Evolutionary conservation across 2,113 vertebrate genomes (phyloP).

Genomic region (Marmota flaviventris): DNA sequence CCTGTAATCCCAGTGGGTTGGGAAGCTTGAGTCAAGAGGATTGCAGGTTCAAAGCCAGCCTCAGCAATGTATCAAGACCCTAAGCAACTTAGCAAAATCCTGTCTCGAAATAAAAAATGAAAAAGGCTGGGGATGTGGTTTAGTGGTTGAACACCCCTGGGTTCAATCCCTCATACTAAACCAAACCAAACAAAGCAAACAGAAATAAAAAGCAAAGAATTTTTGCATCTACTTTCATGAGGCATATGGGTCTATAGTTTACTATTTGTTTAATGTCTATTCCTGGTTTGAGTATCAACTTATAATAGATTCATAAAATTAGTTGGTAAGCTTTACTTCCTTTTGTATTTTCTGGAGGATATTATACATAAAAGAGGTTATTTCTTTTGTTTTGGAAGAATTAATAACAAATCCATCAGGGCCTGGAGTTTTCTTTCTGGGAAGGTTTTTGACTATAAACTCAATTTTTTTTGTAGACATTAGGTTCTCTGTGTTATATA

Average conservation of each 20-base stretch:
- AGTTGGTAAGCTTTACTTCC: not conserved
- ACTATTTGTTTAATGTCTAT: not conserved
- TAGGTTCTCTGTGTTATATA: not conserved
- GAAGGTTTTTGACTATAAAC: not conserved
- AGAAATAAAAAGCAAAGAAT: not conserved
- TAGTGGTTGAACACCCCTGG: too few relatives aligned
- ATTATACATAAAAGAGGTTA: not conserved
- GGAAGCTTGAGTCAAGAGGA: too few relatives aligned
- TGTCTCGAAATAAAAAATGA: too few relatives aligned
- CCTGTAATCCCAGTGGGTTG: too few relatives aligned
- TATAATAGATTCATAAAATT: not conserved
- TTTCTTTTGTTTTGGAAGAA: constrained; percentile 3
- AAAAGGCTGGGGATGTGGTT: too few relatives aligned
- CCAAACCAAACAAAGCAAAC: too few relatives aligned
- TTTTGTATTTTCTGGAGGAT: not conserved
- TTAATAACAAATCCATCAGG: not conserved
- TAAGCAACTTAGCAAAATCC: too few relatives aligned
- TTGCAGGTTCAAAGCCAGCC: too few relatives aligned
- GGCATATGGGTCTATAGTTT: not conserved
- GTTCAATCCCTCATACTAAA: too few relatives aligned
- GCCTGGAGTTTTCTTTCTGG: not conserved
- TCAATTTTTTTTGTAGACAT: not conserved
- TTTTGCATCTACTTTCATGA: not conserved
- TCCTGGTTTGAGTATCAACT: not conserved
- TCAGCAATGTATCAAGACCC: too few relatives aligned